A percentile compares a stretch with the other conserved stretches of the same genome.
Evolutionary conservation across 2,797 vertebrate genomes (phyloP).

Genomic region (Malacoctenus gilli): DNA sequence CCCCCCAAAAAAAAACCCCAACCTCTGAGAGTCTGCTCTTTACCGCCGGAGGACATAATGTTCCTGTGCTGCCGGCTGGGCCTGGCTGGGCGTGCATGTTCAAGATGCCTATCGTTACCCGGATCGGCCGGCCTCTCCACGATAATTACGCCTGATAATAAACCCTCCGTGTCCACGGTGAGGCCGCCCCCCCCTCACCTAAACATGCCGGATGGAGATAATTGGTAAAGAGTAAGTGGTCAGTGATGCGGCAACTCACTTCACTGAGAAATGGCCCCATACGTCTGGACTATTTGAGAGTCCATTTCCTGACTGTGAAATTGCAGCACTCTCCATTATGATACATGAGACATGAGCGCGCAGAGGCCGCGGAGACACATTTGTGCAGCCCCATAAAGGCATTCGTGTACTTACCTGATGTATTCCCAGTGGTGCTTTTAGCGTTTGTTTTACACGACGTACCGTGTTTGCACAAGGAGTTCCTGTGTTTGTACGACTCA

Average conservation of each 20-base stretch:
- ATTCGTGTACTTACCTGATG: constrained; percentile 18
- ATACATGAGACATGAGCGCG: constrained; percentile 35
- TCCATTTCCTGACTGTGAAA: constrained; percentile 60
- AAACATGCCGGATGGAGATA: constrained; percentile 59
- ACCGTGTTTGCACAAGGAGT: neutral
- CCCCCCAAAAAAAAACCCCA: no score
- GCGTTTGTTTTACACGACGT: constrained; percentile 39
- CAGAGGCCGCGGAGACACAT: constrained; percentile 31
- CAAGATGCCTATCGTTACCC: constrained; percentile 65
- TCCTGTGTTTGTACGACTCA: neutral
- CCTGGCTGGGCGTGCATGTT: constrained; percentile 37
- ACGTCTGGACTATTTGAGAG: constrained; percentile 41
- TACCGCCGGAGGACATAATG: constrained; percentile 32
- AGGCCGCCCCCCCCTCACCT: constrained; percentile 47
- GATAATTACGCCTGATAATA: constrained; percentile 61
- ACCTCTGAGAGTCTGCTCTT: constrained; percentile 25
- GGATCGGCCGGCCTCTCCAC: constrained; percentile 36
- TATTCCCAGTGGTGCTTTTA: constrained; percentile 35
- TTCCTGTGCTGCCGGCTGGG: constrained; percentile 41
- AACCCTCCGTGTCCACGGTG: constrained; percentile 33
- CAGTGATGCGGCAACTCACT: constrained; percentile 52
- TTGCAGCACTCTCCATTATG: constrained; percentile 40
- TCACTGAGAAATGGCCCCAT: constrained; percentile 36
- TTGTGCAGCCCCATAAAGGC: constrained; percentile 24
- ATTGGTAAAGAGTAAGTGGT: constrained; percentile 59